Evolutionary conservation across 2,888 invertebrate genomes (phyloP).

Genomic region (Cylloceria caligata): DNA sequence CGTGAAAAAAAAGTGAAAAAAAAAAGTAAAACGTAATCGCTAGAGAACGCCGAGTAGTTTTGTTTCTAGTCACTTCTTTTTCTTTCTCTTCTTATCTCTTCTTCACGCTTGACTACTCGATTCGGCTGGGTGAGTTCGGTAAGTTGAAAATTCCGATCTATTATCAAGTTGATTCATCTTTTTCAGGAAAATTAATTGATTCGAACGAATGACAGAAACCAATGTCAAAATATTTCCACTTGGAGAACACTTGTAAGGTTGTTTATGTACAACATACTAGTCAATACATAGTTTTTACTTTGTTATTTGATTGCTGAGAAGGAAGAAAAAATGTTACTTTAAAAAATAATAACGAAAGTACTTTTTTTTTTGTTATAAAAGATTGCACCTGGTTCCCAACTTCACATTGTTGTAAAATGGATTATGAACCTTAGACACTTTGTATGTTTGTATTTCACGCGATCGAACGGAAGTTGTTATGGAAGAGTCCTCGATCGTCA

Average conservation of each 20-base stretch:
- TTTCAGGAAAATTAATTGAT: constrained; percentile 17
- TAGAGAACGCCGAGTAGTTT: constrained; percentile 60
- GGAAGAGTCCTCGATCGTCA: too few species aligned
- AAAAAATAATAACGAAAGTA: not conserved
- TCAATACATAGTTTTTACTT: not conserved
- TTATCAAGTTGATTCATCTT: constrained; percentile 57
- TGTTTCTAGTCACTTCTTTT: constrained; percentile 37
- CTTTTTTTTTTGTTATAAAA: not conserved
- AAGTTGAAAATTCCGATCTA: constrained; percentile 60
- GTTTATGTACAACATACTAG: not conserved
- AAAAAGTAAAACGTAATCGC: constrained; percentile 44
- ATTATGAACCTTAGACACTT: not conserved
- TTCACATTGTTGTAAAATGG: not conserved
- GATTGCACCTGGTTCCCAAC: not conserved
- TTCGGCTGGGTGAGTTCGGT: constrained; percentile 52
- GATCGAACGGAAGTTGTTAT: not conserved
- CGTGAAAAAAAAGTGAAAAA: constrained; percentile 32
- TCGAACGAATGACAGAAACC: constrained; percentile 7
- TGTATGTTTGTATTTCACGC: not conserved
- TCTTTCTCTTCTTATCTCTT: constrained; percentile 55
- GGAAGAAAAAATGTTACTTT: not conserved
- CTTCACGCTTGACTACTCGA: constrained; percentile 66
- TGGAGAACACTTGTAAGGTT: not conserved
- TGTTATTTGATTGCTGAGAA: not conserved
- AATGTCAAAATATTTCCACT: not conserved